Conservation (phyloP, 1,140 invertebrate species). For the Notospermus geniculatus region DNA sequence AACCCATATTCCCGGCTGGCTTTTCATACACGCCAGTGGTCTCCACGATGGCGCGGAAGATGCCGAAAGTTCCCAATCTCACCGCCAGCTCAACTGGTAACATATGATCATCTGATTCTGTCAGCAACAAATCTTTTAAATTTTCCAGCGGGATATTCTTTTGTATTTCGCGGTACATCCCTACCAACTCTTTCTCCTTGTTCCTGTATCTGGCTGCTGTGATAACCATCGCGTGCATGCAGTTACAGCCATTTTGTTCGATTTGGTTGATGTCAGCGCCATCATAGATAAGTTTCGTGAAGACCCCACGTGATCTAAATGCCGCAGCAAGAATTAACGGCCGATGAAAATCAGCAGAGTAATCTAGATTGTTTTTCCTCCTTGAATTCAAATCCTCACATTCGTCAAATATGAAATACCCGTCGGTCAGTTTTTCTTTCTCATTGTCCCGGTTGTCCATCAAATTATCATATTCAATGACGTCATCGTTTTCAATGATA, state of each 20-base stretch:
- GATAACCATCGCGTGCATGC: not conserved
- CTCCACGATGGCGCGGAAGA: not conserved
- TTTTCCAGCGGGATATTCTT: not conserved
- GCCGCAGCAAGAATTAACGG: not conserved
- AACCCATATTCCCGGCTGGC: too few relatives aligned
- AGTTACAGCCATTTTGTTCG: not conserved
- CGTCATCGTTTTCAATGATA: too few relatives aligned
- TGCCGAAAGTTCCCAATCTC: not conserved
- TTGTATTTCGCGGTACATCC: not conserved
- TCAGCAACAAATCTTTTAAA: not conserved
- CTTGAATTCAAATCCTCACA: too few relatives aligned
- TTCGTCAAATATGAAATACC: too few relatives aligned
- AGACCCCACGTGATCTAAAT: not conserved
- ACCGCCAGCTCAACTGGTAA: slow-evolving; percentile 4
- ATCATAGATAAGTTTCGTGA: not conserved
- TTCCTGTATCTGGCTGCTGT: not conserved
- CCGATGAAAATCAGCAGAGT: not conserved
- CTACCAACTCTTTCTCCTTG: not conserved
- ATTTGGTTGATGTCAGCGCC: not conserved
- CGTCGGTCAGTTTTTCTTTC: too few relatives aligned
- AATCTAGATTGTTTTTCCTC: not conserved
- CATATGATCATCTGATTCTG: not conserved
- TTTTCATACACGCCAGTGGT: too few relatives aligned
- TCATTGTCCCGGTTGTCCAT: too few relatives aligned
- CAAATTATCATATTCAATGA: too few relatives aligned